Conservation (phyloP, 53 echinoderm and acorn worm species). For the Glandiceps talaboti region DNA sequence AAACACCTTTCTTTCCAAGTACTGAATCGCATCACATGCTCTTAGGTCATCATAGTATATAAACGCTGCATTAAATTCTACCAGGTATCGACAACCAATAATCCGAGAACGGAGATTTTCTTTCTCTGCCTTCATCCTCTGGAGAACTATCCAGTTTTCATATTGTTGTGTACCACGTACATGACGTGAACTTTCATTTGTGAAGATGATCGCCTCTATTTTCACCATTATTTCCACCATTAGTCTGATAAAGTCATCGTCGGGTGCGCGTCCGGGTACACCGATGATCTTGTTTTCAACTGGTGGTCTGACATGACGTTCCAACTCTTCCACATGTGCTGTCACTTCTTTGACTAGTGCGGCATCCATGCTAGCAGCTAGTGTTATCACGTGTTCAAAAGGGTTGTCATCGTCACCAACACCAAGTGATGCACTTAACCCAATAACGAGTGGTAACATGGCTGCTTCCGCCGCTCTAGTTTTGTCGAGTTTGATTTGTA, state of each 20-base stretch:
- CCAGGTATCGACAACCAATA: constrained; percentile 19
- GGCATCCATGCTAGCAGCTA: constrained; percentile 54
- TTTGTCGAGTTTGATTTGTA: constrained; percentile 23
- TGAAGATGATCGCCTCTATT: constrained; percentile 21
- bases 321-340: constrained; percentile 16
- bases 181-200: constrained; percentile 3
- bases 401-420: constrained; percentile 19
- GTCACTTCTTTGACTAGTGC: constrained; percentile 27
- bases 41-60: constrained; percentile 43
- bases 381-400: constrained; percentile 34
- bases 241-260: constrained; percentile 20
- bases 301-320: constrained; percentile 23
- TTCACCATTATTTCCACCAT: constrained; percentile 30
- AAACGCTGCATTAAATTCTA: constrained; percentile 31
- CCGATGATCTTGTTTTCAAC: constrained; percentile 30
- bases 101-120: constrained; percentile 2
- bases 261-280: constrained; percentile 9
- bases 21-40: constrained; percentile 19
- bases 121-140: constrained; percentile 16
- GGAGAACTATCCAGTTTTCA: constrained; percentile 26
- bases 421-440: constrained; percentile 43
- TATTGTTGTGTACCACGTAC: constrained; percentile 32
- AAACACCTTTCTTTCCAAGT: constrained; percentile 18
- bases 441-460: constrained; percentile 28
- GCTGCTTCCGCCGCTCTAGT: neutral